Evolutionary conservation across 2,113 vertebrate species (phyloP).

Genomic region (Holacanthus passer): DNA sequence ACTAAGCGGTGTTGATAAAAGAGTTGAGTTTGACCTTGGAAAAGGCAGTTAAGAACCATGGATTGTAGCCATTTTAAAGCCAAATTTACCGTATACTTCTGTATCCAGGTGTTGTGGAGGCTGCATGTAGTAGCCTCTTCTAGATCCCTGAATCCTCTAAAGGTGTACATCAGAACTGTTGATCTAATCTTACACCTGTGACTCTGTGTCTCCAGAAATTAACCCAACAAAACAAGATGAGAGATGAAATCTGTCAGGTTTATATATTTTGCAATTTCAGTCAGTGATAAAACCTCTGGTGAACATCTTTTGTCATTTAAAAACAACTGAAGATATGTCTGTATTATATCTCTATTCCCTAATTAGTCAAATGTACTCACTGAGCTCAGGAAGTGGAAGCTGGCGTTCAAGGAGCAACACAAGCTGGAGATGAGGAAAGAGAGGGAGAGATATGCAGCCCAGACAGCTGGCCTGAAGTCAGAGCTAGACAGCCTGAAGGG

Average conservation of each 20-base stretch:
- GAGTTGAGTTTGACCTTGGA: slow-evolving; percentile 5
- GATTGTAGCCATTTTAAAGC: neutral
- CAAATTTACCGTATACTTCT: neutral
- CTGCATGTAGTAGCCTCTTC: neutral
- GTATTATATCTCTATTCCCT: slow-evolving; percentile 37
- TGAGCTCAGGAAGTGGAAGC: slow-evolving; percentile 93
- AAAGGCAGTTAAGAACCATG: neutral
- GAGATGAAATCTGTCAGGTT: neutral
- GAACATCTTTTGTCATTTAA: slow-evolving; percentile 7
- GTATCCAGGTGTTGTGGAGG: neutral
- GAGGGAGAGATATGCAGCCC: slow-evolving; percentile 84
- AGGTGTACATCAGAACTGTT: neutral
- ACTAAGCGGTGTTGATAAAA: slow-evolving; percentile 21
- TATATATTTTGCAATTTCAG: neutral
- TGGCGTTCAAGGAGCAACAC: slow-evolving; percentile 90
- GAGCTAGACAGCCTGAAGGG: slow-evolving; percentile 89
- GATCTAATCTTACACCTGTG: neutral
- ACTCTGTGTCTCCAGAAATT: neutral
- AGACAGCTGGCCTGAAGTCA: slow-evolving; percentile 82
- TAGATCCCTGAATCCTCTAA: neutral
- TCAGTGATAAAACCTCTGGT: neutral
- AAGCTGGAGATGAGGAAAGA: slow-evolving; percentile 90
- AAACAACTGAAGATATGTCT: neutral
- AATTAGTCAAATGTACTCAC: slow-evolving; percentile 90
- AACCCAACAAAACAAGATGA: slow-evolving; percentile 1